Evolutionary conservation across 2,113 vertebrate species (phyloP), one percentile per base, ranked within the genome.

Genomic region (Bufo gargarizans): DNA sequence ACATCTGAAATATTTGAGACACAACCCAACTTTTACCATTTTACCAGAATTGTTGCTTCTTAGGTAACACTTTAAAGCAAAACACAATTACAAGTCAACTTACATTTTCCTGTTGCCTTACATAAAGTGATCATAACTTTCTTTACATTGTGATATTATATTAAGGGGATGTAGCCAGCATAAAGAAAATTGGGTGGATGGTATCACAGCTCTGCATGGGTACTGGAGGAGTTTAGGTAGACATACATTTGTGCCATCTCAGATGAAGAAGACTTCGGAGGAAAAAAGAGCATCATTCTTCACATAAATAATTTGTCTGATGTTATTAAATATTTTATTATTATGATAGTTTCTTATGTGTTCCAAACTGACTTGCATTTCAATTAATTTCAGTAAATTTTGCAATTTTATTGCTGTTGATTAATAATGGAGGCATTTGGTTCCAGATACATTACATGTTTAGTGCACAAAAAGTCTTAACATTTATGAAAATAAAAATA

Each of bases 361-460:
- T 56, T 81, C 56, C 55, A 33, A 33, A 33, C 33, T 33, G 33
- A 33, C 33, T 33, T 33, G 33, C 33, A 33, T 33, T 77, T 77
- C 55, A 14, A 33, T 79, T 78, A 12, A 22, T 56, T 12, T 22
- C 2, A 5, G 10, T 14, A 80, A 58, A 17, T 55, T 58, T 4
- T 56, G 9, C 79, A 71, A 16, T 89, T 87, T 19, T 49, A 74
- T 19, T 88, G 14, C 53, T 72, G n/a, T 86, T 90, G 88, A 89
- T 89, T 90, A 79, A 22, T 8, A 85, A 79, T 22, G 7, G 6
- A 17, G 19, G 82, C 82, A 43, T 59, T 17, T 12, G 58, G 80
- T 84, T 91, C 55, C 85, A 86, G 84, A 43, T 92, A 92, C 84
- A 89, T 45, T 50, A 90, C 82, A 85, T 92, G 89, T 77, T 89